A percentile compares a stretch with the other conserved stretches of the same genome.
Evolutionary conservation across 2,113 vertebrate genomes (phyloP).

Genomic region (Anseranas semipalmata): DNA sequence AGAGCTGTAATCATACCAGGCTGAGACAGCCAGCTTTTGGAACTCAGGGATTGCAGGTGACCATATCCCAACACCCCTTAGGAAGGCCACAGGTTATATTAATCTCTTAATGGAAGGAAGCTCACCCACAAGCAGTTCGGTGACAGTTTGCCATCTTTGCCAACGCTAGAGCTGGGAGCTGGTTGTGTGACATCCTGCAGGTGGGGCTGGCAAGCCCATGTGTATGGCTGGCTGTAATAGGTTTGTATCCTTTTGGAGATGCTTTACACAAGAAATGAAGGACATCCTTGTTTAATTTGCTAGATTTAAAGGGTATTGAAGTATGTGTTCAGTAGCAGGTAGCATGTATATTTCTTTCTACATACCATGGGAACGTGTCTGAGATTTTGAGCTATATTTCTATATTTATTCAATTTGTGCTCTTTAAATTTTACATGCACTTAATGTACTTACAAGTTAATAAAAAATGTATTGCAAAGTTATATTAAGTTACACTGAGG

Average conservation of each 20-base stretch:
- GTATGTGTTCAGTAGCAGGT: not conserved
- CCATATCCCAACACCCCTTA: not conserved
- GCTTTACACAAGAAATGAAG: not conserved
- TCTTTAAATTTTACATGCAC: conserved; percentile 1
- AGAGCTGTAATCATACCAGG: not conserved
- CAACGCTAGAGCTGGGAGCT: not conserved
- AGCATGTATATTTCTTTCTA: not conserved
- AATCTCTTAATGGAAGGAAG: not conserved
- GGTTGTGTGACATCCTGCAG: not conserved
- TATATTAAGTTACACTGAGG: not conserved
- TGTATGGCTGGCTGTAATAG: not conserved
- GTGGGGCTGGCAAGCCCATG: not conserved
- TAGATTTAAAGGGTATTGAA: not conserved
- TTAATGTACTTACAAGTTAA: not conserved
- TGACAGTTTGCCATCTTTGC: not conserved
- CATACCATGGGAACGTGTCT: not conserved
- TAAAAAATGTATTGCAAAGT: not conserved
- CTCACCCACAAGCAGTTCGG: not conserved
- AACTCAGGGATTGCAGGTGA: not conserved
- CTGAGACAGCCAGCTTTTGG: not conserved
- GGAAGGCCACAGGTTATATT: not conserved
- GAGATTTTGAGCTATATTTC: not conserved
- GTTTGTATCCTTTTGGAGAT: not conserved
- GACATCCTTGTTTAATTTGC: not conserved
- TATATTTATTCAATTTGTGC: not conserved